Base-by-base conservation (phyloP, 2,888 invertebrate genomes). In the Macroteleia sp. region DNA sequence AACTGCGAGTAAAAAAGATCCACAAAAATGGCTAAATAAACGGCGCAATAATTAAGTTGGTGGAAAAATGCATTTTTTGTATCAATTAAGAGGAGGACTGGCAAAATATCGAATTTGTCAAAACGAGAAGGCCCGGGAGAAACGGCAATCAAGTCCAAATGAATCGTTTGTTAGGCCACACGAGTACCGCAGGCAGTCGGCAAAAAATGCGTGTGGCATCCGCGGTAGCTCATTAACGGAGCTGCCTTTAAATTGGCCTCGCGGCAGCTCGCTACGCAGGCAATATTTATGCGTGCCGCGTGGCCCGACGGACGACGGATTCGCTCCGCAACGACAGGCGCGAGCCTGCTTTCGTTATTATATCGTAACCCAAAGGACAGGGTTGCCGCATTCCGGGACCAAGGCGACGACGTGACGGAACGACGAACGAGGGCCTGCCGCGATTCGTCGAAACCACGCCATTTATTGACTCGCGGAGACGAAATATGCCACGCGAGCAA, bases 141-240 rank as follows among this genome's bases (percentile, higher is more conserved):
- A 57, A 67, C 50, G 74, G 73, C 77, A 64, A 70, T 69, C 69
- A 66, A 61, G 69, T 62, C 66, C 62, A 74, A 77, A 71, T 56
- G 69, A 70, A 70, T 77, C 69, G 77, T 70, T 75, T 70, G 78
- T 75, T 48, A 41, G 71, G 54, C 79, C 85, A 84, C 85, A 83
- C 81, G 85, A 84, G 76, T 77, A 82, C 81, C 83, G 82, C 86
- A 83, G 83, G 82, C 82, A 66, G 83, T 82, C 84, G 83, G 87
- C 89, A 90, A 90, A 90, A 90, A 87, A 89, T 86, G 86, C 88
- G 89, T 85, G 88, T 86, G 90, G 89, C 89, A 89, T 90, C 87
- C 89, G 87, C 87, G 87, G 86, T 88, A 86, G 90, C 90, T 90
- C 90, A 90, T 90, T 90, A 90, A 89, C 87, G 84, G 87, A 87